Conservation (phyloP, 2,888 invertebrate genomes). For the Aphidius colemani region DNA sequence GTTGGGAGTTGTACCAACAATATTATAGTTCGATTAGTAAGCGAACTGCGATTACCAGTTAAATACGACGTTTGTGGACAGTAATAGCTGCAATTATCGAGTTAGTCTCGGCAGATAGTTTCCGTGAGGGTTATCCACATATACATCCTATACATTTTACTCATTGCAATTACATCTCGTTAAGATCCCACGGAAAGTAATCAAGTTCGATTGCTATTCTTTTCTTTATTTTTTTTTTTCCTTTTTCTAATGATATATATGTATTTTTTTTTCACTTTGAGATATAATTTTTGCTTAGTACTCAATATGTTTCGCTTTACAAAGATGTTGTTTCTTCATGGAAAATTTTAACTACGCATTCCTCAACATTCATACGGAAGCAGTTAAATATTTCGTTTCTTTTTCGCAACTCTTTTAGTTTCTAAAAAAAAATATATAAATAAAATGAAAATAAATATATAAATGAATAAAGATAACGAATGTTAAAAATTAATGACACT, state of each 20-base stretch:
- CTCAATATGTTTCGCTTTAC: neutral
- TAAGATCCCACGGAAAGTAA: conserved; percentile 47
- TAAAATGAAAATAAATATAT: no score
- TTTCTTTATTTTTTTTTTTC: conserved; percentile 5
- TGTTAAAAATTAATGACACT: no score
- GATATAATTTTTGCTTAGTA: conserved; percentile 1
- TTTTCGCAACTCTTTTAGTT: neutral
- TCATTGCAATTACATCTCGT: conserved; percentile 38
- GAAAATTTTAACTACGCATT: conserved; percentile 11
- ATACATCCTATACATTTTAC: conserved; percentile 20
- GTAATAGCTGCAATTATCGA: conserved; percentile 58
- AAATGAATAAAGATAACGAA: no score
- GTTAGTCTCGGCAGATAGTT: conserved; percentile 47
- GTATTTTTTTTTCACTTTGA: neutral
- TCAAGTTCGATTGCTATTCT: conserved; percentile 27
- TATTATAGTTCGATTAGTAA: conserved; percentile 46
- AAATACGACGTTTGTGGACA: conserved; percentile 55
- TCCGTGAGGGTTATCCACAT: conserved; percentile 40
- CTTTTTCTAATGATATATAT: neutral
- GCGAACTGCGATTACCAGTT: conserved; percentile 54
- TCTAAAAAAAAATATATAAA: no score
- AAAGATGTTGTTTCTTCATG: neutral
- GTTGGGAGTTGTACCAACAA: no score
- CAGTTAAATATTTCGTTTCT: conserved; percentile 21
- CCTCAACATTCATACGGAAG: conserved; percentile 18